Percentiles rank a stretch among this genome's conserved stretches.
These are phyloP conservation scores for Brachionus rubens DNA, from an alignment of 1,140 invertebrate genomes.

Conservation along the genomic window DNA sequence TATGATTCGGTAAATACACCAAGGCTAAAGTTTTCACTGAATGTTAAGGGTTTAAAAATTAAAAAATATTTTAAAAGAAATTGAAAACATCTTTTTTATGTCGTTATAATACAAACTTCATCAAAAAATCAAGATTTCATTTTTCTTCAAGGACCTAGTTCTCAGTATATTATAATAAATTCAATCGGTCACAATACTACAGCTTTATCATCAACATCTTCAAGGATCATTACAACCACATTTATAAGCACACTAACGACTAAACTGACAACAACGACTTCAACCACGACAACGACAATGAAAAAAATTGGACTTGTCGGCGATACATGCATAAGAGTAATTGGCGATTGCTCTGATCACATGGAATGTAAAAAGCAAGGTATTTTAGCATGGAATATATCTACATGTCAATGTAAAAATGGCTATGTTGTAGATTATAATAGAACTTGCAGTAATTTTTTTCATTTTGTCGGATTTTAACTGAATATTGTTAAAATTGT, in stretches of 20 bases:
- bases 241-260: not conserved
- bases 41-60: too few relatives aligned
- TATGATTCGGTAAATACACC: too few relatives aligned
- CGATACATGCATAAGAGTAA: not conserved
- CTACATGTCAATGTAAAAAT: conserved; percentile 7
- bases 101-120: not conserved
- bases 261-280: not conserved
- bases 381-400: not conserved
- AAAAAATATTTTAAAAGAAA: too few relatives aligned
- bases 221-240: not conserved
- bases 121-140: not conserved
- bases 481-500: too few relatives aligned
- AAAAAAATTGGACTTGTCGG: conserved; percentile 10
- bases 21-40: too few relatives aligned
- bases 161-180: conserved; percentile 8
- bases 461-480: not conserved
- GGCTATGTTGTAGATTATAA: not conserved
- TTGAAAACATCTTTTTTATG: too few relatives aligned
- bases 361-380: conserved; percentile 33
- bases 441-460: conserved; percentile 20
- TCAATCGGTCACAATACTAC: not conserved
- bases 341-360: conserved; percentile 2
- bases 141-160: not conserved
- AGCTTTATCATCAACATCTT: not conserved
- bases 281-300: not conserved